Base-by-base conservation (phyloP, 1,140 invertebrate species). In the Andricus grossulariae region DNA sequence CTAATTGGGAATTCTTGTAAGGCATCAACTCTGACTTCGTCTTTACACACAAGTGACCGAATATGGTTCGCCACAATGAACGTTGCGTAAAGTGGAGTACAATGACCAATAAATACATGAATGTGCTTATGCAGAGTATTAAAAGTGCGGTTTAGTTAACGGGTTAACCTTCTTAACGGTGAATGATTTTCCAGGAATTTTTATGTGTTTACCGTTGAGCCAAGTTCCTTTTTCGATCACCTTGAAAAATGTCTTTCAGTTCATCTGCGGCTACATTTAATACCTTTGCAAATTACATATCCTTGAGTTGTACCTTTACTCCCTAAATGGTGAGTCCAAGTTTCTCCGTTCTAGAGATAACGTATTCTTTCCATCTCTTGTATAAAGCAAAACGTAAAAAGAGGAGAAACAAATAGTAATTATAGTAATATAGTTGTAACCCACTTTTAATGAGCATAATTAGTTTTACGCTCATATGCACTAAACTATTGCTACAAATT, bases 251-350 rank as follows among this genome's bases (percentile, higher is more conserved):
- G 16, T 66, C 57, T 66, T 66, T 66, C 57, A 66, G 57, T 66
- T 66, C 60, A 66, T 39, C 39, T 60, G 57, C 57, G 57, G 13
- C 15, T 25, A 21, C 21, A 25, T 60, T 60, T 66, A 66, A 45
- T 66, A 66, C 60, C 60, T 66, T 66, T 66, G 39, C 60, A 66
- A 66, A 66, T 66, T 66, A 66, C 60, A 66, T 66, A 66, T 66
- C 60, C 60, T 66, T 66, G 15, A 66, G 25, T 60, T 39, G 25
- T 66, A 66, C 60, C 60, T 66, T 66, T 16, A 39, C 12, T 32
- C 25, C 60, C 25, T 39, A 54, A 54, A 54, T 54, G 52, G 52
- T 19, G 18, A 18, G 52, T 19, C 39, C 6, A 45, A 54, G 52
- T 54, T 19, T 54, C 16, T 54, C 52, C 8, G 52, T 54, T 54